Base-by-base conservation (phyloP, 2,113 vertebrate genomes). In the Lepidothrix coronata region DNA sequence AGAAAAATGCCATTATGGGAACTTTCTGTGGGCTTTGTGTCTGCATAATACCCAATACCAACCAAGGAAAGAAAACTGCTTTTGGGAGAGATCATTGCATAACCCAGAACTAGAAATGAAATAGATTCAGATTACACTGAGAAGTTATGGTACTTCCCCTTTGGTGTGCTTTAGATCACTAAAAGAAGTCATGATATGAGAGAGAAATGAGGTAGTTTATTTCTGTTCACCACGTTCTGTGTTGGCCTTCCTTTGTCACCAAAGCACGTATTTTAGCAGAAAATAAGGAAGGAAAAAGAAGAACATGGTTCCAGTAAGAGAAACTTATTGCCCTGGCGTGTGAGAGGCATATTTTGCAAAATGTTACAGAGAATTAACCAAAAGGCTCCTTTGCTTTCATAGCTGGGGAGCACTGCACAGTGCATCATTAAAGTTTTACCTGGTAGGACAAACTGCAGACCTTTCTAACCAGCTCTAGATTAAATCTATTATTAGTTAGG, bases 281-380 rank as follows among this genome's bases (percentile, higher is more conserved):
- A 91, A 90, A 85, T 51, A 77, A 46, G 75, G 87, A 93, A 95
- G 63, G 70, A 68, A 75, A 68, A 90, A 88, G 80, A 31, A 85
- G 48, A 90, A 85, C 51, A 1, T 22, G 58, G 24, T 70, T 77
- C 80, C 30, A 27, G 85, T 62, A 28, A 58, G 70, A 78, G 57
- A 46, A 62, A 55, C 43, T 5, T 58, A 16, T 6, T 54, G 23
- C 22, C 2, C 1, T 12, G 28, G 31, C 28, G 2, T 8, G 27
- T 43, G 51, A 46, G 70, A 14, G 57, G 16, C 20, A 0, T 4
- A 3, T 48, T 91, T 86, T 71, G 62, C 41, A 39, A 63, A 89
- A 22, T 14, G 8, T 43, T 71, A 11, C 12, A 7, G 5, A 14
- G 51, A 48, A 51, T 74, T 58, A 11, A 16, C 39, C 66, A 46